These are phyloP conservation scores for Dolichallabes microphthalmus DNA, from an alignment of 2,113 vertebrate genomes.

Conservation along the genomic window DNA sequence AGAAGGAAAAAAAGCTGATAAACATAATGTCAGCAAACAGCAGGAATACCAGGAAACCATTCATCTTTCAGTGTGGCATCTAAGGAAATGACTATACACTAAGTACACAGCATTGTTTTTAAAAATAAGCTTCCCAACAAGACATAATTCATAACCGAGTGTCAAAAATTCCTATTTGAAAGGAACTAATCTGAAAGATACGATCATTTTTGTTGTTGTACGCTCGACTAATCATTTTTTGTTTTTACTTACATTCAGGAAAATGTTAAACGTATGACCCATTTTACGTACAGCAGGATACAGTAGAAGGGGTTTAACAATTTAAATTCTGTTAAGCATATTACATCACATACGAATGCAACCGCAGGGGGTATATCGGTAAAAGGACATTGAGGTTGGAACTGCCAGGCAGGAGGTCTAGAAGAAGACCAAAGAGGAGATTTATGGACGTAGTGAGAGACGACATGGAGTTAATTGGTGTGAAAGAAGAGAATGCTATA, in stretches of 20 bases:
- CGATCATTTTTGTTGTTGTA: background rate
- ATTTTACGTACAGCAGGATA: background rate
- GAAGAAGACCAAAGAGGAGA: too few relatives aligned
- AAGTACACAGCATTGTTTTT: background rate
- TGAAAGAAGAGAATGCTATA: too few relatives aligned
- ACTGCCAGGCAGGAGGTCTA: too few relatives aligned
- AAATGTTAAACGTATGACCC: background rate
- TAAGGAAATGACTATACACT: background rate
- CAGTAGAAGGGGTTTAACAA: background rate
- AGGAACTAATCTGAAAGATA: background rate
- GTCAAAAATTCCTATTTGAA: background rate
- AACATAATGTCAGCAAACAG: background rate
- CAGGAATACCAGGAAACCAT: conserved; percentile 9
- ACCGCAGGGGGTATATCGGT: too few relatives aligned
- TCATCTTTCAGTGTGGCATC: background rate
- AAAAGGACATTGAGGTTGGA: too few relatives aligned
- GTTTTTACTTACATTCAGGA: background rate
- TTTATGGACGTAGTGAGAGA: too few relatives aligned
- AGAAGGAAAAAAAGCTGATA: background rate
- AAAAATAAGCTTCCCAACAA: background rate
- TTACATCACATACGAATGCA: background rate
- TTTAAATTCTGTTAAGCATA: background rate
- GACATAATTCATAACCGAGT: background rate
- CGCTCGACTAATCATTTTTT: background rate
- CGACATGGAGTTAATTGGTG: too few relatives aligned